These are phyloP conservation scores for Drosophila novamexicana DNA, from an alignment of 1,140 invertebrate species.

Conservation along the genomic window DNA sequence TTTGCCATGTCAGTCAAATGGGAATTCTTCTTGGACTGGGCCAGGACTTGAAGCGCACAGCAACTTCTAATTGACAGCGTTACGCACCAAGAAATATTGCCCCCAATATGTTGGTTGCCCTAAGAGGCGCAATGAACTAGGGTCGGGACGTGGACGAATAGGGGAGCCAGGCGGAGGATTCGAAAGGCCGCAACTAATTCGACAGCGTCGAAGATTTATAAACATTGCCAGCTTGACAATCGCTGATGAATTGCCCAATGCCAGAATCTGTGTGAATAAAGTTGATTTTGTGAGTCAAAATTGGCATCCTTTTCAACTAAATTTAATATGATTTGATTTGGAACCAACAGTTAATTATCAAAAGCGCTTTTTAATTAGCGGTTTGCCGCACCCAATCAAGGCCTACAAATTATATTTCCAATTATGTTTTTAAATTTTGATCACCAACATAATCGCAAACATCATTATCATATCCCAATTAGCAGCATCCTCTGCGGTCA, in stretches of 20 bases:
- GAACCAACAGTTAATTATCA: conserved; percentile 6
- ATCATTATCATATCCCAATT: conserved; percentile 30
- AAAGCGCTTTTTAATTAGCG: conserved; percentile 8
- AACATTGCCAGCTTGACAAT: conserved; percentile 36
- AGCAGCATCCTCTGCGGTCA: conserved; percentile 19
- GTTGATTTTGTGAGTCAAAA: neutral
- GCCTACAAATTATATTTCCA: conserved; percentile 3
- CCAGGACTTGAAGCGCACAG: conserved; percentile 10
- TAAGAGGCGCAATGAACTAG: conserved; percentile 4
- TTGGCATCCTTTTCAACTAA: conserved; percentile 10
- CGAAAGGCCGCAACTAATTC: conserved; percentile 52
- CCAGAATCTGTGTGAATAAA: conserved; percentile 6
- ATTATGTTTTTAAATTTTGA: conserved; percentile 31
- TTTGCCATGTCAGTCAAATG: conserved; percentile 43
- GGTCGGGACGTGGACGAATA: neutral
- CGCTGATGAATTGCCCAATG: conserved; percentile 38
- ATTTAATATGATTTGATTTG: conserved; percentile 18
- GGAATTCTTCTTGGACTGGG: neutral
- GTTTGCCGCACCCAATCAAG: conserved; percentile 19
- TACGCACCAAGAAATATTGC: conserved; percentile 69
- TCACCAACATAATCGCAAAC: conserved; percentile 13
- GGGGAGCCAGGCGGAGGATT: neutral
- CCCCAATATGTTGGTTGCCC: conserved; percentile 41
- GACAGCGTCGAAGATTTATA: conserved; percentile 71
- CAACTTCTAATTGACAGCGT: conserved; percentile 70